Evolutionary conservation across 2,113 vertebrate genomes (phyloP), one percentile per base, ranked within the genome.

Genomic region (Ochotona curzoniae): DNA sequence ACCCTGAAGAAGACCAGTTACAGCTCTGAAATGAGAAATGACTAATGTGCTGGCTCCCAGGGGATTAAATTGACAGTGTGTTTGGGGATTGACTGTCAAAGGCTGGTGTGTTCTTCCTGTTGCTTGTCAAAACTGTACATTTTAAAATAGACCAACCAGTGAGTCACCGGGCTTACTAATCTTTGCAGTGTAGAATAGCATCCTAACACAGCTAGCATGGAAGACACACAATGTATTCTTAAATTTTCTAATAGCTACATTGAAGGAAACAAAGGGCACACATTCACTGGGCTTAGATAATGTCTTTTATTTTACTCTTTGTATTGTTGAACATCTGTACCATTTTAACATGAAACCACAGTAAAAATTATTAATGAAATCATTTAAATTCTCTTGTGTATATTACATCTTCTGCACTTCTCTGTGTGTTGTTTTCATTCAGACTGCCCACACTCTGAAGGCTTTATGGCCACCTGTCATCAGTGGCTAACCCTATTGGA

Each of bases 121-220:
- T 79, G 70, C 28, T 79, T 95, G 91, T 93, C 51, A 63, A 75
- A 51, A 49, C 17, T 54, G 3, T 60, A 15, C 6, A 51, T 25
- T 88, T 90, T 47, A n/a, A 93, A 89, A 66, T 66, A 87, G 54
- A 94, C 30, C 30, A 86, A 38, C 14, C 12, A 71, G 47, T 75
- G 38, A 73, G 71, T 57, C 67, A 67, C 15, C 9, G 6, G 4
- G 44, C 20, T 83, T 57, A 28, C 54, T 86, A 47, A n/a, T 75
- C 49, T 73, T 70, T 82, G 15, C 35, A 61, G 49, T 73, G 26
- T 88, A 89, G 47, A 90, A 88, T 80, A 61, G 18, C 28, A 14
- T 67, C 57, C 12, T 51, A 54, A 78, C 57, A 49, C 21, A 25
- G 8, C 47, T 38, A 35, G 6, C 73, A 73, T 60, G 5, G 11